phyloP scores from a whole-genome alignment of 2,888 invertebrate genomes.

The Smittia sp. region DNA sequence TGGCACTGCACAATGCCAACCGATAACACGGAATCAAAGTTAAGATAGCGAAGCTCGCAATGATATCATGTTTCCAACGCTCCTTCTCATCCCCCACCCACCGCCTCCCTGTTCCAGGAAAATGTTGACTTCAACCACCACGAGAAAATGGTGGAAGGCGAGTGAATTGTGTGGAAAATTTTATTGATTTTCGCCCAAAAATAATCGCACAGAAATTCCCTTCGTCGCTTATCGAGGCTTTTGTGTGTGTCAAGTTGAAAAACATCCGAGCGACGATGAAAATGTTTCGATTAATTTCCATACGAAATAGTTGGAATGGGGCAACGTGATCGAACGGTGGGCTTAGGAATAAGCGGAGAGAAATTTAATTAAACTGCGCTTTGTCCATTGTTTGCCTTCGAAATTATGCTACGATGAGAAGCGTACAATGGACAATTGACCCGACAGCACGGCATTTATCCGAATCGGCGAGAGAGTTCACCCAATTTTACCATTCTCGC shows the following conservation, averaged over 20 bases:
- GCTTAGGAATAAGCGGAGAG: not conserved
- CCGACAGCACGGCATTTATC: not conserved
- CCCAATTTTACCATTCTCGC: conserved; percentile 22
- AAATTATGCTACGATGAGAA: conserved; percentile 4
- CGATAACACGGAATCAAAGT: not conserved
- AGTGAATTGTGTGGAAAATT: conserved; percentile 36
- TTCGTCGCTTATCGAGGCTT: not conserved
- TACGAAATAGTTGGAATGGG: conserved; percentile 9
- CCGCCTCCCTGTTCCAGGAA: not conserved
- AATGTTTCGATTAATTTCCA: conserved; percentile 21
- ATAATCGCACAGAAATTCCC: conserved; percentile 9
- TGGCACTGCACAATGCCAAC: not conserved
- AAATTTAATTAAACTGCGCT: conserved; percentile 19
- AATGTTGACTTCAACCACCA: not conserved
- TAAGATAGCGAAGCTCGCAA: not conserved
- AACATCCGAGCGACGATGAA: not conserved
- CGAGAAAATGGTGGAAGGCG: conserved; percentile 5
- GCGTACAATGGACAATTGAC: conserved; percentile 34
- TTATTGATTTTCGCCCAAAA: conserved; percentile 36
- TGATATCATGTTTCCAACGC: not conserved
- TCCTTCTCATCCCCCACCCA: not conserved
- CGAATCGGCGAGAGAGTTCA: conserved; percentile 1
- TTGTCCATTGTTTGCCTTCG: conserved; percentile 23
- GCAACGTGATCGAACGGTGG: conserved; percentile 6
- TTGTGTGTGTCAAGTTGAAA: not conserved